Percentiles rank a stretch among this genome's conserved stretches.
Evolutionary conservation across 2,888 invertebrate species (phyloP).

Genomic region (Harpalus rubripes): DNA sequence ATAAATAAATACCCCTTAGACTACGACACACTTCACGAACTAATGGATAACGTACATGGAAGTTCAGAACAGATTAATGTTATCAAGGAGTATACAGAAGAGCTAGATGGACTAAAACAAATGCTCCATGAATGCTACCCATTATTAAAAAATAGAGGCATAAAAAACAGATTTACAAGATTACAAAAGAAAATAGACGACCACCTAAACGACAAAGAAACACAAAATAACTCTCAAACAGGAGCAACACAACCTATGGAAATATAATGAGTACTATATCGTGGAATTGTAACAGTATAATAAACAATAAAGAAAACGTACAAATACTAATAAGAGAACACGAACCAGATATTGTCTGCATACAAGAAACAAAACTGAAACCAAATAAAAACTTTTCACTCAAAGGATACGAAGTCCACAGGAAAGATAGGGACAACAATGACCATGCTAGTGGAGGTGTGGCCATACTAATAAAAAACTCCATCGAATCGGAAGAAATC

Average conservation of each 20-base stretch:
- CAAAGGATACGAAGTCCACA: neutral
- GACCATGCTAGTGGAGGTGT: neutral
- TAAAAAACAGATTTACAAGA: neutral
- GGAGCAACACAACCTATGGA: too few relatives aligned
- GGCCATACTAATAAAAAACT: neutral
- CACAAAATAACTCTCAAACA: neutral
- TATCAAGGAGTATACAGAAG: too few relatives aligned
- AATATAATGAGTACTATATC: too few relatives aligned
- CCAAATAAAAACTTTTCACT: slow-evolving; percentile 10
- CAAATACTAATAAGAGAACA: slow-evolving; percentile 14
- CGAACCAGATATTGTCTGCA: neutral
- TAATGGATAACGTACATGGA: too few relatives aligned
- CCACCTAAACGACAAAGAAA: neutral
- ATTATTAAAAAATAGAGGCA: neutral
- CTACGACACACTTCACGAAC: too few relatives aligned
- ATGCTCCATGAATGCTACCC: neutral
- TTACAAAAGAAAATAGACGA: neutral
- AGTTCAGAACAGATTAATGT: too few relatives aligned
- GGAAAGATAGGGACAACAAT: neutral
- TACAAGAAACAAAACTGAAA: neutral
- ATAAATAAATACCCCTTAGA: too few relatives aligned
- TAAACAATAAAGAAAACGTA: slow-evolving; percentile 18
- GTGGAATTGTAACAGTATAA: too few relatives aligned
- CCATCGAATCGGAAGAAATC: neutral
- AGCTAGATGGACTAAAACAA: too few relatives aligned